Evolutionary conservation across 2,113 vertebrate genomes (phyloP), one percentile per base, ranked within the genome.

Genomic region (Maccullochella peelii): DNA sequence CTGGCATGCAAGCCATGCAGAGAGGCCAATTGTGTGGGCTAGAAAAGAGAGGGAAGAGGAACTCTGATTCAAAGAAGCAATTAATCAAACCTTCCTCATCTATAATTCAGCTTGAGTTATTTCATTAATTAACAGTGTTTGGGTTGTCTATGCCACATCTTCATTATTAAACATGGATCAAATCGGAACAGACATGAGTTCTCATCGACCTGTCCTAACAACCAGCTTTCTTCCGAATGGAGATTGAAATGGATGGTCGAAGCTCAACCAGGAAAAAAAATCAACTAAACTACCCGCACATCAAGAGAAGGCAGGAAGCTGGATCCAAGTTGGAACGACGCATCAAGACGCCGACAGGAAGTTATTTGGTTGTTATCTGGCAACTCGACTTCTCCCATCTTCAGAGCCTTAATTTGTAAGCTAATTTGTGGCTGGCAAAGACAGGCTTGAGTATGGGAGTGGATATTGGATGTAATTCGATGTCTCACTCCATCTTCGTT

Each of bases 401-500:
- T 94, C 83, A 68, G 82, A 80, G 83, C 81, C 83, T 86, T 94
- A 87, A 95, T 94, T 95, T 94, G 92, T 91, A 93, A 94, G 89
- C 89, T 92, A 88, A 94, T 93, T 94, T 86, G 88, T 82, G 79
- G 59, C 86, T 92, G 89, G 90, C 91, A 90, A 81, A 88, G 89
- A 86, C 88, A 80, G 80, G 77, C 71, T 82, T 86, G 87, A 89
- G 78, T 80, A 89, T 77, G 79, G 62, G 80, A 91, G 89, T 93
- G 90, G 93, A 94, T 94, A 95, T 95, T 95, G 94, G 93, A 93
- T 92, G 93, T 94, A 91, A 93, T 92, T 86, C 66, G 82, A 89
- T 89, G 92, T 92, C 86, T 94, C 89, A 84, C 90, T 93, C 91
- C 87, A 85, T 94, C 89, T 91, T 93, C 21, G 70, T 80, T 88